phyloP scores from a whole-genome alignment of 2,888 invertebrate genomes.

The Hemaris fuciformis region DNA sequence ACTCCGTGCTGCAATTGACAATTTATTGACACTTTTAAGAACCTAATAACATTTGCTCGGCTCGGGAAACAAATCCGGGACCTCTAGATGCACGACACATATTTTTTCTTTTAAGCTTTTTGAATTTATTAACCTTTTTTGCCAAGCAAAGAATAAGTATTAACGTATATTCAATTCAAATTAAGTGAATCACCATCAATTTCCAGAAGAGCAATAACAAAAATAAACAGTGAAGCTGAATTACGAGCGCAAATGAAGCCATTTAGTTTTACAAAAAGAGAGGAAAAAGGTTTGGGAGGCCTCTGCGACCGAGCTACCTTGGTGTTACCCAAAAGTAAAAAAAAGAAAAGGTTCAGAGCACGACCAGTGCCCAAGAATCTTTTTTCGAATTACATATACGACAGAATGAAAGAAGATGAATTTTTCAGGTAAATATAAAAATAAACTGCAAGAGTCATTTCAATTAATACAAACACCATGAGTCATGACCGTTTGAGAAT shows the following conservation, averaged over 20 bases:
- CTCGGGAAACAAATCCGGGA: no score
- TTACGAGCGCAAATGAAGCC: slow-evolving; percentile 84
- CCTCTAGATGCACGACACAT: no score
- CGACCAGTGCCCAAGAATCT: slow-evolving; percentile 86
- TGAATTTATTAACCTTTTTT: no score
- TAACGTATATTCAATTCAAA: neutral
- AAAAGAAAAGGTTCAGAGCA: slow-evolving; percentile 83
- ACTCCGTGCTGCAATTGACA: no score
- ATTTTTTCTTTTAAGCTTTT: no score
- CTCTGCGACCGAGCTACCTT: slow-evolving; percentile 61
- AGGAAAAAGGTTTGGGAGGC: slow-evolving; percentile 73
- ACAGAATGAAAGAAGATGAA: slow-evolving; percentile 86
- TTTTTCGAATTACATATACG: slow-evolving; percentile 86
- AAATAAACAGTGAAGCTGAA: slow-evolving; percentile 83
- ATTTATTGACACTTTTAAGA: no score
- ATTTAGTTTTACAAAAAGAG: slow-evolving; percentile 83
- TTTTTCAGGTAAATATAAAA: slow-evolving; percentile 81
- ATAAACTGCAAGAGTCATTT: no score
- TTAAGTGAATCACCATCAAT: neutral
- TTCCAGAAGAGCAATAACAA: slow-evolving; percentile 80
- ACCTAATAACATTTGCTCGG: no score
- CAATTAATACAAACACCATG: no score
- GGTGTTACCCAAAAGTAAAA: slow-evolving; percentile 60
- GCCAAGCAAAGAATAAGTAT: no score
- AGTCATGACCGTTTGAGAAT: no score